A percentile compares a stretch with the other conserved stretches of the same genome.
These are phyloP conservation scores for Amazona vittata DNA, from an alignment of 2,113 vertebrate genomes.

Conservation along the genomic window DNA sequence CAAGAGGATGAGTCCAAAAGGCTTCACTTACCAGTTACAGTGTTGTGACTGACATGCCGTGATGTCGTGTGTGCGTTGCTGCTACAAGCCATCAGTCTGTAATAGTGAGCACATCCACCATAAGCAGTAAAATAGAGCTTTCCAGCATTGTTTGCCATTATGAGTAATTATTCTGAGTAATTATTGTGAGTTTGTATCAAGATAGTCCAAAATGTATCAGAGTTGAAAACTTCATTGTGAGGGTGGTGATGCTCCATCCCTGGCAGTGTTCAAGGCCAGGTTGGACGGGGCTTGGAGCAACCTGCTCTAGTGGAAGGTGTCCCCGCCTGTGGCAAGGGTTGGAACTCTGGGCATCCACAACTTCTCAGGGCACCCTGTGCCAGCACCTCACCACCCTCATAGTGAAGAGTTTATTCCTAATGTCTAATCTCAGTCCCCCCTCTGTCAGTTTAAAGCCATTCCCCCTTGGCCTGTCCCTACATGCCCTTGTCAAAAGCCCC, in stretches of 20 bases:
- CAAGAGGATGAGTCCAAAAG: not conserved
- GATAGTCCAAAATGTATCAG: not conserved
- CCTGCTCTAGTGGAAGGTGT: not conserved
- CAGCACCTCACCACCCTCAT: not conserved
- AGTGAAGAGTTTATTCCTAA: not conserved
- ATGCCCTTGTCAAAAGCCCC: not conserved
- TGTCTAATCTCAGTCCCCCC: not conserved
- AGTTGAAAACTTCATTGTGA: not conserved
- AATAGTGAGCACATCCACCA: not conserved
- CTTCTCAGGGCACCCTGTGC: not conserved
- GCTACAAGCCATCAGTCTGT: fast-evolving
- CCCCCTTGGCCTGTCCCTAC: not conserved
- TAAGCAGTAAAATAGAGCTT: not conserved
- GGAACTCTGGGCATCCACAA: not conserved
- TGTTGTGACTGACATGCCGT: fast-evolving
- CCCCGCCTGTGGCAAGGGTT: not conserved
- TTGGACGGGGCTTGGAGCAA: not conserved
- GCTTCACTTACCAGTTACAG: not conserved
- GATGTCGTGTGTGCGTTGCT: not conserved
- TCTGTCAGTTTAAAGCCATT: not conserved
- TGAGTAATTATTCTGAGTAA: not conserved
- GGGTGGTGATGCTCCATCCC: not conserved
- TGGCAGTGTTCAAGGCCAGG: not conserved
- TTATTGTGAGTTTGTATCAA: not conserved
- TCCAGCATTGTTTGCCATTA: not conserved